Evolutionary conservation across 2,888 invertebrate genomes (phyloP).

Genomic region (Copidosoma aretas): DNA sequence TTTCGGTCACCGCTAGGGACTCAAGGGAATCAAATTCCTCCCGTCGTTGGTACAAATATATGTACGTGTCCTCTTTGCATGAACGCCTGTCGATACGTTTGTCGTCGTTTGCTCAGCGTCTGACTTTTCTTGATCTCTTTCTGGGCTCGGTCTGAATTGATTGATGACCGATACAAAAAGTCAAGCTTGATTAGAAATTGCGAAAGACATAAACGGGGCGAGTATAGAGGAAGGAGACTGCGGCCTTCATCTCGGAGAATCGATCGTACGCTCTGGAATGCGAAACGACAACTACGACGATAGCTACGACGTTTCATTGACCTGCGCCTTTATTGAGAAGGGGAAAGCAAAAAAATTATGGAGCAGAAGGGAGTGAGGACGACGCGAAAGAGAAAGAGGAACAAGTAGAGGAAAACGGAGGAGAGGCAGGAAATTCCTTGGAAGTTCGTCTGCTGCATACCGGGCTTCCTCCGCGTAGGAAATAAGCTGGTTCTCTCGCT

Average conservation of each 20-base stretch:
- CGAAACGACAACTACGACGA: constrained; percentile 4
- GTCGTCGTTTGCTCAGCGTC: too few species aligned
- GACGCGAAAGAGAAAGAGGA: too few species aligned
- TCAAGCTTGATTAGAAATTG: constrained; percentile 22
- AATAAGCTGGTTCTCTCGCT: constrained; percentile 20
- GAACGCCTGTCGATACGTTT: too few species aligned
- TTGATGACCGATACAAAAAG: constrained; percentile 24
- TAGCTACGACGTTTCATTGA: constrained; percentile 29
- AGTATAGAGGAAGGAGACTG: background rate
- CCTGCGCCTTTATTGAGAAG: constrained; percentile 19
- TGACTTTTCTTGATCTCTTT: background rate
- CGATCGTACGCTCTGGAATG: constrained; percentile 23
- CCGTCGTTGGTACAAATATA: too few species aligned
- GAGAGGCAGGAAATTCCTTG: constrained; percentile 37
- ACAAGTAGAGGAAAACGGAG: constrained; percentile 1
- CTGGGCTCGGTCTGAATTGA: constrained; percentile 9
- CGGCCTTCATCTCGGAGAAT: constrained; percentile 15
- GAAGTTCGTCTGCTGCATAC: constrained; percentile 40
- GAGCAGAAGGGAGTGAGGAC: too few species aligned
- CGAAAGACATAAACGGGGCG: background rate
- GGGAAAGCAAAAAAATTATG: too few species aligned
- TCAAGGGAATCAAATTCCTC: too few species aligned
- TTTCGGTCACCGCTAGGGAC: too few species aligned
- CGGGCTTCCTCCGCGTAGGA: constrained; percentile 32
- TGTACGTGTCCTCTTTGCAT: too few species aligned